A percentile compares a stretch with the other conserved stretches of the same genome.
Evolutionary conservation across 2,888 invertebrate species (phyloP).

Genomic region (Erannis defoliaria): DNA sequence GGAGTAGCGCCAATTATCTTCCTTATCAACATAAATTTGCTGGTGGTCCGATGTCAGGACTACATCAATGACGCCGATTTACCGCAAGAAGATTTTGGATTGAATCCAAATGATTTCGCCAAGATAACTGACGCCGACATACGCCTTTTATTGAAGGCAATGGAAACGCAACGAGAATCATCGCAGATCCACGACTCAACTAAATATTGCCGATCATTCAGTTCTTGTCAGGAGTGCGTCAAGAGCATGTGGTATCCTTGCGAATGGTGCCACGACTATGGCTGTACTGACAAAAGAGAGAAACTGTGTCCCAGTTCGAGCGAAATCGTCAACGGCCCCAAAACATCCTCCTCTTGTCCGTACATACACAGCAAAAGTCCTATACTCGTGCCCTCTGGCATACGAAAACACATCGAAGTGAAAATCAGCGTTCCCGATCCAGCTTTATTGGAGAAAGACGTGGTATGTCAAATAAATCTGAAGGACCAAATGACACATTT

Average conservation of each 20-base stretch:
- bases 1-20: neutral
- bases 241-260: slow-evolving; percentile 52
- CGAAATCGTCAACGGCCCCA: slow-evolving; percentile 24
- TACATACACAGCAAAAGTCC: slow-evolving; percentile 52
- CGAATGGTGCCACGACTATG: slow-evolving; percentile 63
- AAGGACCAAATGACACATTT: slow-evolving; percentile 47
- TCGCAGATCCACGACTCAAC: slow-evolving; percentile 24
- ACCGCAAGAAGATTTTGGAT: neutral
- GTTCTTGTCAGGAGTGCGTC: slow-evolving; percentile 56
- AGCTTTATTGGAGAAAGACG: slow-evolving; percentile 53
- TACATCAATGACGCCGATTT: neutral
- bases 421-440: slow-evolving; percentile 56
- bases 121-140: slow-evolving; percentile 1
- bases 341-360: slow-evolving; percentile 49
- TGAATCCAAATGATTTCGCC: slow-evolving; percentile 5
- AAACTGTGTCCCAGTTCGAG: slow-evolving; percentile 47
- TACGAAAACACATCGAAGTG: slow-evolving; percentile 52
- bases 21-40: neutral
- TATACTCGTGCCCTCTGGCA: slow-evolving; percentile 52
- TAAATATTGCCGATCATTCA: slow-evolving; percentile 52
- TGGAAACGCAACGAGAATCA: neutral
- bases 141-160: neutral
- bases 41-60: neutral
- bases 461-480: slow-evolving; percentile 42
- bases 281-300: slow-evolving; percentile 54